Evolutionary conservation across 1,140 invertebrate species (phyloP), one percentile per base, ranked within the genome.

Genomic region (Pogonognathellus flavescens): DNA sequence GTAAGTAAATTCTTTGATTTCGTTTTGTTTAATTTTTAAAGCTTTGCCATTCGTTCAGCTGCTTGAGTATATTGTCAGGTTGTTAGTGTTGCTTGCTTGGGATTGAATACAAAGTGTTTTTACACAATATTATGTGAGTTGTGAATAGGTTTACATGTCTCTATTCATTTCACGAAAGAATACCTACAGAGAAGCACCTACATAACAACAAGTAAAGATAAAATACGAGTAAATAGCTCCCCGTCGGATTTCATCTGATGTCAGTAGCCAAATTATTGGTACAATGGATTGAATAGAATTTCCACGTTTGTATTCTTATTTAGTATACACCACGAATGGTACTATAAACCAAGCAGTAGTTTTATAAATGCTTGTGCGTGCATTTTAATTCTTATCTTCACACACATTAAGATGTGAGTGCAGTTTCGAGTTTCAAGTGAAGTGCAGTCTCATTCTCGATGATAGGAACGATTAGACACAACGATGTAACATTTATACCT

Each of bases 1-100:
- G 86, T 87, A 84, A 87, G 86, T n/a, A 22, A 25, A n/a, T 3
- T 11, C 18, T 49, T 22, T 53, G 52, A 25, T 41, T 41, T 1
- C 31, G 31, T 41, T 41, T 3, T 6, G 6, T 41, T 41, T 41
- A 41, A 6, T 41, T 41, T n/a, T 41, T 41, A 41, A 41, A 6
- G 31, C 31, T 41, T 41, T 41, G n/a, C n/a, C 31, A 41, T 41
- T 6, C 31, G 31, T 6, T 41, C 31, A 41, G 31, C 31, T 41
- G 31, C 31, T 41, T 41, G n/a, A 41, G 1, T 41, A 3, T 41
- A 41, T 41, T 41, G 31, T 41, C 6, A 41, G 49, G 52, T 80
- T 80, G 16, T 41, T 49, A 8, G 13, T n/a, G n/a, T n/a, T n/a
- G n/a, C n/a, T n/a, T 80, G 10, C 25, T 80, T 49, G 16, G 16